Evolutionary conservation across 2,888 invertebrate species (phyloP), one percentile per base, ranked within the genome.

Genomic region (Agrochola circellaris): DNA sequence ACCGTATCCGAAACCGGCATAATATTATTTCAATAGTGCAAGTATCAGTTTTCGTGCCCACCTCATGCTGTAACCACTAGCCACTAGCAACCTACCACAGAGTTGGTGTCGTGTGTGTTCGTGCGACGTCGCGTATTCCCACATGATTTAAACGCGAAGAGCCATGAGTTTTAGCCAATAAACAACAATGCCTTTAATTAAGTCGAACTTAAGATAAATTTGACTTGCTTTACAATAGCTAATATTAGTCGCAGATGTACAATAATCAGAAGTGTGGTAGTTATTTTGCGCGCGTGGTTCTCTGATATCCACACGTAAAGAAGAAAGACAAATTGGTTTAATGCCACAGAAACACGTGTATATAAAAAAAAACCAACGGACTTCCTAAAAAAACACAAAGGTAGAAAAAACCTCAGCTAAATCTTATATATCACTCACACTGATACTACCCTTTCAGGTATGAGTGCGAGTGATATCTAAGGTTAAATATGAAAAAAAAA

Each of bases 111-210:
- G 20, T 42, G 48, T 62, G 38, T 20, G 51, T 26, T 45, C 11
- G 3, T 65, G 17, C 8, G 30, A 71, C 65, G 78, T 87, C n/a
- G n/a, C 85, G 60, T 81, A 79, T 77, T 80, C 83, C 23, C 48
- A 73, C 65, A 60, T 83, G 79, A 83, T 82, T 80, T 81, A 69
- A 80, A 76, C 76, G 51, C 26, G 61, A 42, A 8, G 34, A 64
- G 38, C 51, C 64, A 38, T 11, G 23, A 73, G 51, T 45, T 34
- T 73, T 48, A 68, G 62, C 89, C 91, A 91, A 90, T 91, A 90
- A 84, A 89, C 89, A 92, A 91, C 92, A 91, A 90, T 90, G 88
- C 90, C 89, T 89, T n/a, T n/a, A n/a, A n/a, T 88, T 89, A 89
- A 89, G 84, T 88, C 78, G 62, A 81, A 83, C 83, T 80, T 38